phyloP scores from a whole-genome alignment of 2,888 invertebrate genomes.

The Saturnia japonica region DNA sequence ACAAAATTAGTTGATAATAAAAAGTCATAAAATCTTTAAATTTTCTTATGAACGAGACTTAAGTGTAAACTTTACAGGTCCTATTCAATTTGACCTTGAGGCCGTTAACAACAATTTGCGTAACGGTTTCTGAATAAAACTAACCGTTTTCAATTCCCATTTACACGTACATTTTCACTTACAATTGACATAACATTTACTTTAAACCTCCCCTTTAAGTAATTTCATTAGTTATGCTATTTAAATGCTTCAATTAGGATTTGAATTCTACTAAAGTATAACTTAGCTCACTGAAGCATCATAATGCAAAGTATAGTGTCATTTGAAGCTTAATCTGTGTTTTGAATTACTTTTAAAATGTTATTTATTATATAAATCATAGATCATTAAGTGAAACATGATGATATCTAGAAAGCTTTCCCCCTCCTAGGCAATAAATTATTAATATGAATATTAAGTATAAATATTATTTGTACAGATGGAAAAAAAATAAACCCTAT shows the following conservation, averaged over 20 bases:
- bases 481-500: too few species aligned
- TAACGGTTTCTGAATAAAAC: constrained; percentile 29
- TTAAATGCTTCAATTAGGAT: neutral
- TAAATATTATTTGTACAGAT: too few species aligned
- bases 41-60: constrained; percentile 12
- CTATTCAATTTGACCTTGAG: constrained; percentile 25
- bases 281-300: too few species aligned
- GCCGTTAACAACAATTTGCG: constrained; percentile 25
- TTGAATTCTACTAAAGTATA: neutral
- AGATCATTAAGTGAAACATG: too few species aligned
- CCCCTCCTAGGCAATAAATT: too few species aligned
- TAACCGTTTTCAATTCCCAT: constrained; percentile 31
- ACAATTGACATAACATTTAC: neutral
- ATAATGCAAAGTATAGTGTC: too few species aligned
- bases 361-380: too few species aligned
- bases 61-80: constrained; percentile 16
- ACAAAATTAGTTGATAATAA: neutral
- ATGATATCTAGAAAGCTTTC: too few species aligned
- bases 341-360: too few species aligned
- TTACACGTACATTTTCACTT: constrained; percentile 11
- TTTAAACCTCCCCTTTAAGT: neutral
- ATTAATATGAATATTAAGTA: too few species aligned
- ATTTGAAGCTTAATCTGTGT: too few species aligned
- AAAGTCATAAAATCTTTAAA: neutral
- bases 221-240: neutral